Conservation (phyloP, 2,113 vertebrate species). For the Cephalopholis sonnerati region DNA sequence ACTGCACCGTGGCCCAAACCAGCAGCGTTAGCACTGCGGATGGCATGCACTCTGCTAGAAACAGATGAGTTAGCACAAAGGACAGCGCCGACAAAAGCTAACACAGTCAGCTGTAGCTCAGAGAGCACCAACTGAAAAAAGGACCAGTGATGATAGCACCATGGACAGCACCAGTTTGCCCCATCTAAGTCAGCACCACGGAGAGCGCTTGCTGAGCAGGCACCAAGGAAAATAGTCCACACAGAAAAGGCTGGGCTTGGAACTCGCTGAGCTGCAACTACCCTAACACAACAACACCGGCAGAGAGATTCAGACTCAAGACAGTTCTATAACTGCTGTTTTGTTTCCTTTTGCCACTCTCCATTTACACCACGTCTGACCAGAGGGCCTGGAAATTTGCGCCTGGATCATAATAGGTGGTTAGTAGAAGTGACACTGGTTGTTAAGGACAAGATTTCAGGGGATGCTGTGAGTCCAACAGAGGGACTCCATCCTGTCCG, state of each 20-base stretch:
- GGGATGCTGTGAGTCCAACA: not conserved
- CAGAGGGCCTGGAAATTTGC: not conserved
- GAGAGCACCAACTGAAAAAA: slow-evolving; percentile 54
- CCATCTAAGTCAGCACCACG: slow-evolving; percentile 64
- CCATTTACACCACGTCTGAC: not conserved
- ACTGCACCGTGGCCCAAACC: slow-evolving; percentile 33
- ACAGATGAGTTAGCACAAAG: slow-evolving; percentile 69
- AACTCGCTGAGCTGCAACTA: slow-evolving; percentile 5
- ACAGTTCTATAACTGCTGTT: not conserved
- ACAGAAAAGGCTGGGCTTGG: slow-evolving; percentile 15
- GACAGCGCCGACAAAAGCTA: slow-evolving; percentile 42
- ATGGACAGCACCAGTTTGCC: slow-evolving; percentile 58
- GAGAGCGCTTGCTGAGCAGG: slow-evolving; percentile 69
- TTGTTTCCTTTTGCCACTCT: not conserved
- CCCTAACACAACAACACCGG: slow-evolving; percentile 8
- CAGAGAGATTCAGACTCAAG: not conserved
- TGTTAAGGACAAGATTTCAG: not conserved
- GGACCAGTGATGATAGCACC: slow-evolving; percentile 57
- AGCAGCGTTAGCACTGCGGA: slow-evolving; percentile 58
- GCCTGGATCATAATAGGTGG: slow-evolving; percentile 9
- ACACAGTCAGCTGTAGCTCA: slow-evolving; percentile 65
- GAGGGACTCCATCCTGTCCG: slow-evolving; percentile 17
- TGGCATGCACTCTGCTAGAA: slow-evolving; percentile 30
- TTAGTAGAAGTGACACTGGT: slow-evolving; percentile 27
- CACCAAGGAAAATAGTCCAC: slow-evolving; percentile 27